Evolutionary conservation across 2,113 vertebrate species (phyloP).

Genomic region (Syngnathoides biaculeatus): DNA sequence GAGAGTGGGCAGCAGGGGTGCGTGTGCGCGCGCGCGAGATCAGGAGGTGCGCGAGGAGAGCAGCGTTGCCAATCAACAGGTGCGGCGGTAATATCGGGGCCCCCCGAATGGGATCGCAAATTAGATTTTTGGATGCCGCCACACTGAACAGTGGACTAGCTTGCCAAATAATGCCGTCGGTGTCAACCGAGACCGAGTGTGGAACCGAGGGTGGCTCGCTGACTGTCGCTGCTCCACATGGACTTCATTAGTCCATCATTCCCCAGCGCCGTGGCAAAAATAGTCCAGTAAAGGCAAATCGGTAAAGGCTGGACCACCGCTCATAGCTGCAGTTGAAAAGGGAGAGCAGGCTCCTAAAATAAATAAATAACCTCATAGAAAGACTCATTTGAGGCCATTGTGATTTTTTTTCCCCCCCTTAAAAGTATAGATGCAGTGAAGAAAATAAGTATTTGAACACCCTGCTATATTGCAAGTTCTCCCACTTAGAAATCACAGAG

Average conservation of each 20-base stretch:
- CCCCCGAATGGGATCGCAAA: conserved; percentile 54
- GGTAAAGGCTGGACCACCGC: neutral
- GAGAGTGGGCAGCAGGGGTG: conserved; percentile 21
- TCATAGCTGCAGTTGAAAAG: neutral
- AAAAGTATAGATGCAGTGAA: no score
- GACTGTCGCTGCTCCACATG: conserved; percentile 52
- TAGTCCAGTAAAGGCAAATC: conserved; percentile 35
- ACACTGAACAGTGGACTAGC: conserved; percentile 50
- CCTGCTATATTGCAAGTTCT: no score
- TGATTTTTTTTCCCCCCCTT: no score
- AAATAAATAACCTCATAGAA: neutral
- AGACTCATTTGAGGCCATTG: no score
- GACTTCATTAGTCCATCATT: conserved; percentile 67
- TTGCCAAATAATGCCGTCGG: conserved; percentile 41
- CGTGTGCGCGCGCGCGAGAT: conserved; percentile 12
- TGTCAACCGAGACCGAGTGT: conserved; percentile 48
- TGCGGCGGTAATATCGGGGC: conserved; percentile 46
- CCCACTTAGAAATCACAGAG: no score
- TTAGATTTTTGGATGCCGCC: conserved; percentile 48
- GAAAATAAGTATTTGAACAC: no score
- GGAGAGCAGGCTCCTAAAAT: neutral
- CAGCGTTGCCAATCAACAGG: conserved; percentile 63
- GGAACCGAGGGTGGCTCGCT: conserved; percentile 50
- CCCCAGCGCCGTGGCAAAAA: conserved; percentile 33
- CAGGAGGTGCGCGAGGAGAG: conserved; percentile 23